phyloP scores from a whole-genome alignment of 2,113 vertebrate genomes.

The Ailurus styani region DNA sequence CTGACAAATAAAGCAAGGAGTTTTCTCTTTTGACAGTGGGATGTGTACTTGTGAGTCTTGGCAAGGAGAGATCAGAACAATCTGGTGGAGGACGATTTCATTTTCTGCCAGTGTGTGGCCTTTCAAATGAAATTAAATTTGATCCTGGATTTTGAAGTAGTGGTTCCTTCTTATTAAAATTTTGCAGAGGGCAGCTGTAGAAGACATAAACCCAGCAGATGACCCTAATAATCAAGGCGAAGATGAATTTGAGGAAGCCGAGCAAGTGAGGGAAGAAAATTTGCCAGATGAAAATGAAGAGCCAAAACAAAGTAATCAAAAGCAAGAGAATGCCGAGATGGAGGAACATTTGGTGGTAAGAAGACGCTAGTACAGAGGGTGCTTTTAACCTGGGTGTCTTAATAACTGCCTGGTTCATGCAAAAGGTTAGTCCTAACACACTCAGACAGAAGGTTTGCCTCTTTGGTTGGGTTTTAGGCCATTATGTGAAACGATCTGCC shows the following conservation, averaged over 20 bases:
- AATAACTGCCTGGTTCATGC: neutral
- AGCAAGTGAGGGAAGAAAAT: slow-evolving; percentile 88
- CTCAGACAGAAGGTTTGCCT: neutral
- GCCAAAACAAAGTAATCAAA: slow-evolving; percentile 72
- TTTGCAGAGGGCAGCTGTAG: slow-evolving; percentile 82
- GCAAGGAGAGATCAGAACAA: neutral
- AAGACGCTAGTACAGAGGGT: neutral
- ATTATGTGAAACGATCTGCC: neutral
- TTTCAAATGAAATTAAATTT: slow-evolving; percentile 27
- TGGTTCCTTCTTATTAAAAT: slow-evolving; percentile 39
- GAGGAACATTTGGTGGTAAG: slow-evolving; percentile 93
- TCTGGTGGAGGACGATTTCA: neutral
- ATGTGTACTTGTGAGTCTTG: neutral
- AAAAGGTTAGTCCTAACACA: neutral
- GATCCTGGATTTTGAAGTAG: neutral
- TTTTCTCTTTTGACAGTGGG: neutral
- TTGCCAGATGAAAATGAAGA: slow-evolving; percentile 82
- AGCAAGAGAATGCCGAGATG: slow-evolving; percentile 80
- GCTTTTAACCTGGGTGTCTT: neutral
- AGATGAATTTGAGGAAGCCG: slow-evolving; percentile 97
- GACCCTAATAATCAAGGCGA: slow-evolving; percentile 99
- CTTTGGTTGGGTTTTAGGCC: neutral
- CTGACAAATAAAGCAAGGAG: neutral
- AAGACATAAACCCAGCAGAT: slow-evolving; percentile 93
- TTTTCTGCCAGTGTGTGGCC: neutral